These are phyloP conservation scores for Tiliqua scincoides DNA, from an alignment of 2,113 vertebrate genomes.

Conservation along the genomic window DNA sequence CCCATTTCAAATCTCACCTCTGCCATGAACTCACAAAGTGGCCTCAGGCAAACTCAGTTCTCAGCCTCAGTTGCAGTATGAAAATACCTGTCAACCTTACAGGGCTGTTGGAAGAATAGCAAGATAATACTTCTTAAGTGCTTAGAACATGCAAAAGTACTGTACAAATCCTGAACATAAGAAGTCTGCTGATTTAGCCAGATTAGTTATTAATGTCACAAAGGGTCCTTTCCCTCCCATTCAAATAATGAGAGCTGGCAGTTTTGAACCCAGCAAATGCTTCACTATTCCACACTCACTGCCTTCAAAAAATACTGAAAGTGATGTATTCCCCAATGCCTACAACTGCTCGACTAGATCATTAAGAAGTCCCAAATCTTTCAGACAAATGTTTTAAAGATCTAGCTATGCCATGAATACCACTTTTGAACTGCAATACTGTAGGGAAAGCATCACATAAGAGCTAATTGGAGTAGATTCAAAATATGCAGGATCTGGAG, in stretches of 20 bases:
- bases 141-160: too few species aligned
- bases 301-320: conserved; percentile 23
- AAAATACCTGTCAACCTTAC: too few species aligned
- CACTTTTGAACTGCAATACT: conserved; percentile 15
- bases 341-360: conserved; percentile 15
- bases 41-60: too few species aligned
- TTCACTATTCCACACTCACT: neutral
- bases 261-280: conserved; percentile 45
- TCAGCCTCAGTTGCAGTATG: too few species aligned
- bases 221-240: conserved; percentile 43
- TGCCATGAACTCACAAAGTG: too few species aligned
- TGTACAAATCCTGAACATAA: too few species aligned
- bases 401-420: conserved; percentile 11
- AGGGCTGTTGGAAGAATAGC: too few species aligned
- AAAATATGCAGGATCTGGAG: rapidly evolving
- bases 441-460: neutral
- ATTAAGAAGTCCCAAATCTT: conserved; percentile 26
- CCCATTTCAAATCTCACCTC: too few species aligned
- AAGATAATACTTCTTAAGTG: too few species aligned
- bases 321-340: conserved; percentile 1
- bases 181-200: neutral
- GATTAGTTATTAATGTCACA: too few species aligned
- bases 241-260: conserved; percentile 60
- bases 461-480: conserved; percentile 3
- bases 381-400: neutral